phyloP scores from a whole-genome alignment of 2,888 invertebrate genomes.

The Luperina nickerlii region DNA sequence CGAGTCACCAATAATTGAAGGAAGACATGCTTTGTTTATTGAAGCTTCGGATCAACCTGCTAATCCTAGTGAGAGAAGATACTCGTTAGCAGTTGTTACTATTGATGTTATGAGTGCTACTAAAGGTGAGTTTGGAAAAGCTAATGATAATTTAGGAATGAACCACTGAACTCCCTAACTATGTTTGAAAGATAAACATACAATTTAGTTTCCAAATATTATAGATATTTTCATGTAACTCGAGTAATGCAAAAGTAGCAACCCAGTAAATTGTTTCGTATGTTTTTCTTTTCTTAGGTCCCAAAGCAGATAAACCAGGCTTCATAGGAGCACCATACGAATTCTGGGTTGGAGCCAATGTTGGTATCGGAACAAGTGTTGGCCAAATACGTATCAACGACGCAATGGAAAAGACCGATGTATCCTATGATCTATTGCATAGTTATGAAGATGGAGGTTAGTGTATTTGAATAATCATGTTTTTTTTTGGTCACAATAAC shows the following conservation, averaged over 20 bases:
- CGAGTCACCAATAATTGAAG: conserved; percentile 92
- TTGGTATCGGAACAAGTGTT: conserved; percentile 95
- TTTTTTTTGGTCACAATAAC: not conserved
- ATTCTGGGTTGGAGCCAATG: conserved; percentile 97
- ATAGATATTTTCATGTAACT: not conserved
- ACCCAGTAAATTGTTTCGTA: not conserved
- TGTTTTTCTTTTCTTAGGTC: conserved; percentile 78
- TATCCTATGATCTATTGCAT: conserved; percentile 95
- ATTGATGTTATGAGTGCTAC: conserved; percentile 92
- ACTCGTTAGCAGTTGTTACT: conserved; percentile 96
- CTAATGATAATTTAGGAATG: not conserved
- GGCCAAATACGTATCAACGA: conserved; percentile 95
- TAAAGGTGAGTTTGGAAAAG: conserved; percentile 78
- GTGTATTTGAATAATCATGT: conserved; percentile 27
- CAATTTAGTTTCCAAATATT: not conserved
- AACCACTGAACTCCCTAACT: no score
- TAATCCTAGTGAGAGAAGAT: conserved; percentile 95
- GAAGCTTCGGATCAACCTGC: conserved; percentile 96
- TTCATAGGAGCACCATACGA: conserved; percentile 96
- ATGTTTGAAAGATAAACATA: not conserved
- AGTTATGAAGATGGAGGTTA: conserved; percentile 95
- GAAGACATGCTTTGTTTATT: conserved; percentile 94
- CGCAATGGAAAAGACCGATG: conserved; percentile 92
- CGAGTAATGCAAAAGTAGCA: not conserved
- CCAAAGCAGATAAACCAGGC: conserved; percentile 91